These are phyloP conservation scores for Amblyraja radiata DNA, from an alignment of 2,797 vertebrate genomes.

Conservation along the genomic window DNA sequence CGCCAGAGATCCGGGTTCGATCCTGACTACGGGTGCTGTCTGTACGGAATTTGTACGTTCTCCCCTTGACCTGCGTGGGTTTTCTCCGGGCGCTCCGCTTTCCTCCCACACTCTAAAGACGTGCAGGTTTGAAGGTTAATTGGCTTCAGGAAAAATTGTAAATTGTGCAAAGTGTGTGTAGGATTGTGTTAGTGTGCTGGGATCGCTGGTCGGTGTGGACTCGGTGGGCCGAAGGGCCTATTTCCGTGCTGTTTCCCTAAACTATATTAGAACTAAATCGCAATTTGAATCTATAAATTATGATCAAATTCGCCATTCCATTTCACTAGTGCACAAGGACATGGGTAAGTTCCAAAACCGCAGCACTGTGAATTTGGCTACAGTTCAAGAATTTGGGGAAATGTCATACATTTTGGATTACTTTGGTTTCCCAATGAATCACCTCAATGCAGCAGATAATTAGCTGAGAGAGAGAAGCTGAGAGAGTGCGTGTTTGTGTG, in stretches of 20 bases:
- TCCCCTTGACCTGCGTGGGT: no score
- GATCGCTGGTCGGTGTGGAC: no score
- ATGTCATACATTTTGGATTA: neutral
- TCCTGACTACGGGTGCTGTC: no score
- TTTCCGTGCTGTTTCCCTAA: neutral
- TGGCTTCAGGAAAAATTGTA: no score
- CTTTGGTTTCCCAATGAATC: constrained; percentile 9
- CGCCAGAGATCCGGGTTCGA: no score
- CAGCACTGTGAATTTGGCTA: neutral
- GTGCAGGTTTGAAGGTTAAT: no score
- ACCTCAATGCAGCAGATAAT: constrained; percentile 16
- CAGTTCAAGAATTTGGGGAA: constrained; percentile 4
- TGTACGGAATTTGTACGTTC: no score
- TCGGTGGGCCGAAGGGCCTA: no score
- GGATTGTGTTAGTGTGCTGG: no score
- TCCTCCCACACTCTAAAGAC: no score
- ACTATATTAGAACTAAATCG: neutral
- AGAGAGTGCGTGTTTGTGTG: neutral
- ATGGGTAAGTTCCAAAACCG: neutral
- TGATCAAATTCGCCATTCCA: neutral
- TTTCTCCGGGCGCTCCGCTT: no score
- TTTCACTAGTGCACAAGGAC: neutral
- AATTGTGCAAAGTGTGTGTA: no score
- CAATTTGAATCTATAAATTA: constrained; percentile 13
- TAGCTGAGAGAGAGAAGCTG: neutral